A percentile compares a stretch with the other conserved stretches of the same genome.
Conservation (phyloP, 2,797 vertebrate species). For the Etheostoma perlongum region DNA sequence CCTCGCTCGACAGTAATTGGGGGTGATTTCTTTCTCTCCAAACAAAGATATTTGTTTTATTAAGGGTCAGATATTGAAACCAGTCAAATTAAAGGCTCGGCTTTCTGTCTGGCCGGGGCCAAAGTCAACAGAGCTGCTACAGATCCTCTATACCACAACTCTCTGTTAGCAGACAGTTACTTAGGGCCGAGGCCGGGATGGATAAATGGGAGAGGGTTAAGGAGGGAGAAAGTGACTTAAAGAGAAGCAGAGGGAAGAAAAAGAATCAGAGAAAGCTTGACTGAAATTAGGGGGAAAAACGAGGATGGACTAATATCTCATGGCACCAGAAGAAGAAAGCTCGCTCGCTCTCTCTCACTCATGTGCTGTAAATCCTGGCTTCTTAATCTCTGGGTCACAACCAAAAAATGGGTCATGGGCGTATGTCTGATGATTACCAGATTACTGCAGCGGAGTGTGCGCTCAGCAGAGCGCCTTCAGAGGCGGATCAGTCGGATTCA, state of each 20-base stretch:
- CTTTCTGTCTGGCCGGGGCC: slow-evolving; percentile 69
- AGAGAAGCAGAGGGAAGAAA: slow-evolving; percentile 33
- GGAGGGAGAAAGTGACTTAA: slow-evolving; percentile 42
- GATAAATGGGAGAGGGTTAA: slow-evolving; percentile 36
- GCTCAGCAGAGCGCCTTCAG: slow-evolving; percentile 22
- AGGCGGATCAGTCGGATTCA: slow-evolving; percentile 54
- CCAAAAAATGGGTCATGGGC: slow-evolving; percentile 39
- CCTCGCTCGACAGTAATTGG: slow-evolving; percentile 61
- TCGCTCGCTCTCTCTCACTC: slow-evolving; percentile 8
- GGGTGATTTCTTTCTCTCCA: slow-evolving; percentile 81
- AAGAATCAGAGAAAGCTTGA: slow-evolving; percentile 35
- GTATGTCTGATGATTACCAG: slow-evolving; percentile 66
- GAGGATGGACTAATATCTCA: slow-evolving; percentile 47
- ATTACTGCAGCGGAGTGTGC: slow-evolving; percentile 41
- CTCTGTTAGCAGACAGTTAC: slow-evolving; percentile 57
- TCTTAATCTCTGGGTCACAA: slow-evolving; percentile 55
- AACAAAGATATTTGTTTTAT: slow-evolving; percentile 89
- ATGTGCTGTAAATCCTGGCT: slow-evolving; percentile 53
- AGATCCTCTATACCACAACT: slow-evolving; percentile 65
- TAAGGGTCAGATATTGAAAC: slow-evolving; percentile 86
- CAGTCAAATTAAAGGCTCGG: slow-evolving; percentile 80
- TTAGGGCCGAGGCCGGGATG: slow-evolving; percentile 33
- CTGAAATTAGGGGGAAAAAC: slow-evolving; percentile 24
- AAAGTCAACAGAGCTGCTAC: slow-evolving; percentile 78
- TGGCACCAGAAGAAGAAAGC: slow-evolving; percentile 53